Conservation (phyloP, 2,113 vertebrate genomes). For the Scatophagus argus region DNA sequence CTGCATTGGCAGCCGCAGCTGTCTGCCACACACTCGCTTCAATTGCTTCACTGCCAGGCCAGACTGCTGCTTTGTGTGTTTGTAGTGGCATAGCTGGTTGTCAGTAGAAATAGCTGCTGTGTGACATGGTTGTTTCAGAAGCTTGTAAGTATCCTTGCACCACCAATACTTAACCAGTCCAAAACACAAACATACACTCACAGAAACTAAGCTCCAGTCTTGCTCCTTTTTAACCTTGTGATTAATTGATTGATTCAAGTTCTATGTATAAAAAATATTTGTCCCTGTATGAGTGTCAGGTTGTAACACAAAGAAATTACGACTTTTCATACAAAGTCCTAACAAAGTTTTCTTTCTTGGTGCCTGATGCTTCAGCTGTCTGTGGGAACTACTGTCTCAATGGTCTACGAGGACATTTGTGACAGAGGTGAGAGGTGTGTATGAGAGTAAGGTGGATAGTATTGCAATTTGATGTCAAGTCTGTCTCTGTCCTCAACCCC, state of each 20-base stretch:
- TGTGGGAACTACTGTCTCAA: constrained; percentile 15
- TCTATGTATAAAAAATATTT: not conserved
- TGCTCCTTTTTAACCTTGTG: too few species aligned
- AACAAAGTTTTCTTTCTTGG: constrained; percentile 1
- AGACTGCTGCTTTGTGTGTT: constrained; percentile 36
- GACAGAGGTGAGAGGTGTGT: constrained; percentile 42
- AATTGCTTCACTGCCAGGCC: constrained; percentile 17
- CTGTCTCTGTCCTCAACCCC: constrained; percentile 55
- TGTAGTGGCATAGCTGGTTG: constrained; percentile 55
- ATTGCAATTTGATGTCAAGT: constrained; percentile 59
- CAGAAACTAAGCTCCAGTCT: not conserved
- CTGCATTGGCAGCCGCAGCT: constrained; percentile 56
- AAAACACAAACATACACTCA: constrained; percentile 13
- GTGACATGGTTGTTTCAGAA: constrained; percentile 57
- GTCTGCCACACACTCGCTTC: constrained; percentile 38
- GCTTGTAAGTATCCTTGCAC: constrained; percentile 60
- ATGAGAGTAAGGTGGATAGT: constrained; percentile 2
- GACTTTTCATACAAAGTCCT: not conserved
- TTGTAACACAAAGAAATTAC: constrained; percentile 1
- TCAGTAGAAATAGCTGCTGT: constrained; percentile 64
- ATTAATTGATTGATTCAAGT: too few species aligned
- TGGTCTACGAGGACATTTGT: constrained; percentile 41
- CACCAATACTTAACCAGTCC: constrained; percentile 38
- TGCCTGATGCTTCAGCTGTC: not conserved
- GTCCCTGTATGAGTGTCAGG: not conserved